phyloP scores from a whole-genome alignment of 2,797 vertebrate genomes.

The Paedocypris micromegethes region DNA sequence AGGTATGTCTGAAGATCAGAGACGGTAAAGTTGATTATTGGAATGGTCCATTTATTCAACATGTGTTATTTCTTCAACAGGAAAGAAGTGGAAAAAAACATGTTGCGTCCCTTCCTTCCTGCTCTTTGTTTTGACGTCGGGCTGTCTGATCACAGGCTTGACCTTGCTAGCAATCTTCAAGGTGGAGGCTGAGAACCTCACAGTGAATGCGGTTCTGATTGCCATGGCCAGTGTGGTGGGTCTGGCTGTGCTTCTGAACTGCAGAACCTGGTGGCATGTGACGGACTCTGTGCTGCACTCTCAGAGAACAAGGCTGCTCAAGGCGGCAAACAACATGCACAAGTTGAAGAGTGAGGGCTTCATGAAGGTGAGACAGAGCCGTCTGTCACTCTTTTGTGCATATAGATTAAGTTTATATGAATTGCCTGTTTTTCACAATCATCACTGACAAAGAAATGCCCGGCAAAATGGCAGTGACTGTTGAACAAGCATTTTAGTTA shows the following conservation, averaged over 20 bases:
- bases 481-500: no score
- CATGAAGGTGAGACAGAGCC: constrained; percentile 81
- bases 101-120: constrained; percentile 96
- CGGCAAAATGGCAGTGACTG: no score
- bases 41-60: no score
- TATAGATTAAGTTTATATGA: no score
- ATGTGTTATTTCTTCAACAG: constrained; percentile 56
- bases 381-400: no score
- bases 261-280: constrained; percentile 94
- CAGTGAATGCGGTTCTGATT: constrained; percentile 87
- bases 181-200: constrained; percentile 80
- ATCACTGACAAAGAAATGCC: no score
- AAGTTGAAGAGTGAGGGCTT: constrained; percentile 95
- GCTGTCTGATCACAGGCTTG: constrained; percentile 82
- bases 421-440: no score
- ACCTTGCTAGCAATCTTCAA: constrained; percentile 88
- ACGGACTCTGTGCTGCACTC: constrained; percentile 92
- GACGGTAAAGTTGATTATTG: no score
- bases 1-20: constrained; percentile 60
- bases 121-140: constrained; percentile 83
- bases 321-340: constrained; percentile 87
- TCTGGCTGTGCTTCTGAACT: constrained; percentile 86
- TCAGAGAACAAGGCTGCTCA: constrained; percentile 88
- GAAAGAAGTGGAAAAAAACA: constrained; percentile 97
- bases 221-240: constrained; percentile 83